Evolutionary conservation across 2,797 vertebrate genomes (phyloP).

Genomic region (Neomorphus geoffroyi): DNA sequence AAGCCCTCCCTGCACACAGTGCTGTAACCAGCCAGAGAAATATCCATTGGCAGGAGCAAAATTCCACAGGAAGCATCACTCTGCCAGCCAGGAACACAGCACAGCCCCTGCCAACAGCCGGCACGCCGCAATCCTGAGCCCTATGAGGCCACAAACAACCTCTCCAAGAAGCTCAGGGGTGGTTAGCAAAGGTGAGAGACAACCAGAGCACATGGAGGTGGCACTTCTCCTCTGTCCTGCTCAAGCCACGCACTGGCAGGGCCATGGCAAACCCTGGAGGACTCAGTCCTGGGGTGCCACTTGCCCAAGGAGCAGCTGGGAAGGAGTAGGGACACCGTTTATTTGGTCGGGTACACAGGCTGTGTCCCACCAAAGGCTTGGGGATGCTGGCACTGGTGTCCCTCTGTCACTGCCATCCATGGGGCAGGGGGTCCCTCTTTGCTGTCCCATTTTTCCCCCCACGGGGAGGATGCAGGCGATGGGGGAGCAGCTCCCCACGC

Average conservation of each 20-base stretch:
- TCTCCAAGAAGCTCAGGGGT: not conserved
- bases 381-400: not conserved
- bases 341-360: not conserved
- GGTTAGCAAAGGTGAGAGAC: not conserved
- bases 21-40: not conserved
- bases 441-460: not conserved
- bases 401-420: not conserved
- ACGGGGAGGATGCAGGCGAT: accelerated
- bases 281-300: accelerated
- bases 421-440: not conserved
- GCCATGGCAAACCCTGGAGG: not conserved
- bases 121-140: accelerated
- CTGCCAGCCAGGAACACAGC: not conserved
- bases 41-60: not conserved
- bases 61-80: not conserved
- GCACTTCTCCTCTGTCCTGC: not conserved
- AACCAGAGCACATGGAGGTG: not conserved
- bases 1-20: not conserved
- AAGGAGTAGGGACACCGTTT: not conserved
- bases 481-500: no score
- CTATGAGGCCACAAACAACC: accelerated
- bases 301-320: not conserved
- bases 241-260: accelerated
- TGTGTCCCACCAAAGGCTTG: not conserved
- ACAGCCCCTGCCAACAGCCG: no score